Percentiles rank a stretch among this genome's conserved stretches.
These are phyloP conservation scores for Pseudomyrmex cubaensis DNA, from an alignment of 1,140 invertebrate genomes.

Conservation along the genomic window DNA sequence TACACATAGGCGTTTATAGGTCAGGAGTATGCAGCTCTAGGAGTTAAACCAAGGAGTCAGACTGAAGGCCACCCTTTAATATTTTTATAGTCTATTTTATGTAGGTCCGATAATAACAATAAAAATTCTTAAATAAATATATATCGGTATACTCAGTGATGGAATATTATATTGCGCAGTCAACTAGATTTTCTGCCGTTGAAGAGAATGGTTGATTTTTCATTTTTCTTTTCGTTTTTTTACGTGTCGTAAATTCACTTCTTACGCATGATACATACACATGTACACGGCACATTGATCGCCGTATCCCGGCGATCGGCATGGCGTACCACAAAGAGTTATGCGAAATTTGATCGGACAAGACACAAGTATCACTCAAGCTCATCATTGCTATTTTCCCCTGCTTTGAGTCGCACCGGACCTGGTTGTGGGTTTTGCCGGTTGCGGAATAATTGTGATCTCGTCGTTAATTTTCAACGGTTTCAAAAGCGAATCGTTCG, in stretches of 20 bases:
- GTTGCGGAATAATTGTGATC: slow-evolving; percentile 96
- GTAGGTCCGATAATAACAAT: slow-evolving; percentile 83
- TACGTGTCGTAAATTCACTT: slow-evolving; percentile 71
- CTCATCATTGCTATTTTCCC: slow-evolving; percentile 84
- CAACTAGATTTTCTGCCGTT: slow-evolving; percentile 75
- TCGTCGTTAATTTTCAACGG: slow-evolving; percentile 96
- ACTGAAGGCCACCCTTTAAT: slow-evolving; percentile 83
- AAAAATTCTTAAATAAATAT: slow-evolving; percentile 85
- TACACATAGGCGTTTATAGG: slow-evolving; percentile 69
- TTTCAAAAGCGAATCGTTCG: slow-evolving; percentile 90
- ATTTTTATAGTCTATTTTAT: slow-evolving; percentile 84
- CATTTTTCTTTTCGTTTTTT: slow-evolving; percentile 54
- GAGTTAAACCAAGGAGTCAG: slow-evolving; percentile 81
- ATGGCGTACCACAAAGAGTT: slow-evolving; percentile 75
- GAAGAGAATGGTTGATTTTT: slow-evolving; percentile 44
- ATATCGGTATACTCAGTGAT: slow-evolving; percentile 82
- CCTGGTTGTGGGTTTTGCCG: slow-evolving; percentile 86
- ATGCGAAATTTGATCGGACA: slow-evolving; percentile 77
- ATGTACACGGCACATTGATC: slow-evolving; percentile 79
- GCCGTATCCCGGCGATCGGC: slow-evolving; percentile 67
- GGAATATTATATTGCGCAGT: slow-evolving; percentile 82
- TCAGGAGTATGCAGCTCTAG: slow-evolving; percentile 76
- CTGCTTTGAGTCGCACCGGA: slow-evolving; percentile 79
- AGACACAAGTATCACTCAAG: slow-evolving; percentile 81
- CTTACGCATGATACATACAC: slow-evolving; percentile 79